Conservation (phyloP, 1,140 invertebrate genomes). For the Patella vulgata region DNA sequence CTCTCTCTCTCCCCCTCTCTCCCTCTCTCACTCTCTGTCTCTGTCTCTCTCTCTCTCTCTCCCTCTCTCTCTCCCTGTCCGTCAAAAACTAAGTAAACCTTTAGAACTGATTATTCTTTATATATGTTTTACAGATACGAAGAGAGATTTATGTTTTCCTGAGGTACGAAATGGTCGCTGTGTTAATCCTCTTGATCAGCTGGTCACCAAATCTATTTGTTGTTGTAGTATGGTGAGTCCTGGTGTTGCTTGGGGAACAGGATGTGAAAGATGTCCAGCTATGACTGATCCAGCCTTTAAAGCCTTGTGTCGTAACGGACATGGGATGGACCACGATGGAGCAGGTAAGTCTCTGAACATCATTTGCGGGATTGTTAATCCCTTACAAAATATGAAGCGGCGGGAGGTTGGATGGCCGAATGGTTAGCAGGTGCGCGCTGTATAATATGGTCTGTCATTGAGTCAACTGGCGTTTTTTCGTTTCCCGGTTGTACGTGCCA, state of each 20-base stretch:
- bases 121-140: constrained; percentile 79
- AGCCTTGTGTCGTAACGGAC: constrained; percentile 80
- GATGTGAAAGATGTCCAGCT: constrained; percentile 81
- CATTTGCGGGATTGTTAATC: too few species aligned
- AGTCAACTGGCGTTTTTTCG: too few species aligned
- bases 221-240: constrained; percentile 81
- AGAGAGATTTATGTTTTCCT: constrained; percentile 84
- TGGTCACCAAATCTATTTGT: constrained; percentile 85
- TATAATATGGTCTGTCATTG: too few species aligned
- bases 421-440: too few species aligned
- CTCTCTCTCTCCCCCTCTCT: too few species aligned
- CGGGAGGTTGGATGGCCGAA: too few species aligned
- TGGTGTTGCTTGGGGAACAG: constrained; percentile 83
- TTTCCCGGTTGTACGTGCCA: too few species aligned
- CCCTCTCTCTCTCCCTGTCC: too few species aligned
- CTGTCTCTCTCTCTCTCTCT: too few species aligned
- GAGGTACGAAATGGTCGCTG: constrained; percentile 81
- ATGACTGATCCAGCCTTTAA: constrained; percentile 78
- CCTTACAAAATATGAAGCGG: not conserved
- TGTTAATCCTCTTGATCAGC: constrained; percentile 77
- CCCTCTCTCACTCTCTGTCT: too few species aligned
- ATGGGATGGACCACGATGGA: constrained; percentile 83
- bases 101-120: too few species aligned
- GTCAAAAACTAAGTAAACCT: too few species aligned
- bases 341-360: constrained; percentile 77